phyloP scores from a whole-genome alignment of 1,140 invertebrate genomes.

The Drosophila paulistorum region DNA sequence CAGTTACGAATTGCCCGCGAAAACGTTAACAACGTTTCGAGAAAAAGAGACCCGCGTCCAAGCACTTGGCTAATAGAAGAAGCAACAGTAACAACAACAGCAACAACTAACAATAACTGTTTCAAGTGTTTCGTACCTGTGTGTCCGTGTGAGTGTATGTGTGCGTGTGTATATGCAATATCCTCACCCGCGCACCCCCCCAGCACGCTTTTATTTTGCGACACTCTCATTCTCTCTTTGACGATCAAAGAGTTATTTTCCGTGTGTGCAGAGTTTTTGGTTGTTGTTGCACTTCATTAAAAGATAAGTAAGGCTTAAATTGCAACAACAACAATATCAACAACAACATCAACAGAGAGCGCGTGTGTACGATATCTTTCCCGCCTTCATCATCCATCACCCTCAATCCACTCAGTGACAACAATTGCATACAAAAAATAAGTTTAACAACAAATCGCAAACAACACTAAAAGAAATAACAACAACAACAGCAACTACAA shows the following conservation, averaged over 20 bases:
- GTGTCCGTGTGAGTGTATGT: not conserved
- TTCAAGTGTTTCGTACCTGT: not conserved
- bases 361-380: slow-evolving; percentile 21
- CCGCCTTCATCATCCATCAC: not conserved
- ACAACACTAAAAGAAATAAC: slow-evolving; percentile 21
- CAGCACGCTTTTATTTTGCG: not conserved
- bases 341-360: slow-evolving; percentile 4
- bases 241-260: slow-evolving; percentile 31
- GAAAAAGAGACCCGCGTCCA: slow-evolving; percentile 39
- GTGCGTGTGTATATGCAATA: not conserved
- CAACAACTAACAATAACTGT: slow-evolving; percentile 9
- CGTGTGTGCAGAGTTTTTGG: slow-evolving; percentile 22
- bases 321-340: slow-evolving; percentile 31
- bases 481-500: slow-evolving; percentile 33
- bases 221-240: slow-evolving; percentile 6
- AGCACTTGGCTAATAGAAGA: slow-evolving; percentile 22
- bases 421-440: slow-evolving; percentile 39
- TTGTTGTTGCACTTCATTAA: slow-evolving; percentile 48
- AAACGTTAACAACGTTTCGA: slow-evolving; percentile 67
- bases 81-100: slow-evolving; percentile 16
- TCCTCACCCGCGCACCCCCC: slow-evolving; percentile 6
- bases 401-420: slow-evolving; percentile 11
- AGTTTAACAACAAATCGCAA: slow-evolving; percentile 38
- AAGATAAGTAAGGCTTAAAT: slow-evolving; percentile 49
- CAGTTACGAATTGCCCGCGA: slow-evolving; percentile 72